Base-by-base conservation (phyloP, 2,888 invertebrate genomes). In the Drosophila melanosoma region DNA sequence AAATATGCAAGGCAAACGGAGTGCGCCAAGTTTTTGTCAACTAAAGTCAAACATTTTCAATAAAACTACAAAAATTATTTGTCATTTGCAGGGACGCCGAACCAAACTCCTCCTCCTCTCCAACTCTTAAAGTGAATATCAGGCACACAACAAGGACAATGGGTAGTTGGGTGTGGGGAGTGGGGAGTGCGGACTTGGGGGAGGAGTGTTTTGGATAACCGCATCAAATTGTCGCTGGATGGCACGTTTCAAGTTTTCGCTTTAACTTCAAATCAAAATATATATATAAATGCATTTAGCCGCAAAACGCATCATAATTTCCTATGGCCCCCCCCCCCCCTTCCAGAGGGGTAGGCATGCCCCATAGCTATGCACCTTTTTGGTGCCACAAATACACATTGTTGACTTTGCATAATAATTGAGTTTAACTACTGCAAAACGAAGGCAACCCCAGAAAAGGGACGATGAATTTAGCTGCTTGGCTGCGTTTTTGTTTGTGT, bases 371-470 rank as follows among this genome's bases (percentile, higher is more conserved):
- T 63, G 67, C 70, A 72, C 76, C 76, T 66, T 62, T 69, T 68
- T 81, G 81, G 76, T 88, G 81, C 76, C 89, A 81, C 88, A 86
- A 88, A 83, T 86, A 86, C 82, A 87, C 85, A 87, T 89, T 89
- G 86, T 87, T 87, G 86, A 89, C 86, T 84, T 84, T 87, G 86
- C 86, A 87, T 87, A 87, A 87, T 89, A 87, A 87, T 89, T 87
- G 89, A 87, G 86, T 87, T 87, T 87, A 87, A 87, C 86, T 87
- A 87, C 87, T 77, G 81, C 88, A 82, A 83, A 74, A 77, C 73
- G 73, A n/a, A 23, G 40, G 52, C 62, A 59, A 53, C 36, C 10
- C 23, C 20, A 20, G 10, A 12, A 42, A n/a, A 40, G 12, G 7
- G 11, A 17, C 4, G 42, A 45, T 61, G 83, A 78, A 76, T 86